Evolutionary conservation across 2,888 invertebrate species (phyloP).

Genomic region (Amblyjoppa proteus): DNA sequence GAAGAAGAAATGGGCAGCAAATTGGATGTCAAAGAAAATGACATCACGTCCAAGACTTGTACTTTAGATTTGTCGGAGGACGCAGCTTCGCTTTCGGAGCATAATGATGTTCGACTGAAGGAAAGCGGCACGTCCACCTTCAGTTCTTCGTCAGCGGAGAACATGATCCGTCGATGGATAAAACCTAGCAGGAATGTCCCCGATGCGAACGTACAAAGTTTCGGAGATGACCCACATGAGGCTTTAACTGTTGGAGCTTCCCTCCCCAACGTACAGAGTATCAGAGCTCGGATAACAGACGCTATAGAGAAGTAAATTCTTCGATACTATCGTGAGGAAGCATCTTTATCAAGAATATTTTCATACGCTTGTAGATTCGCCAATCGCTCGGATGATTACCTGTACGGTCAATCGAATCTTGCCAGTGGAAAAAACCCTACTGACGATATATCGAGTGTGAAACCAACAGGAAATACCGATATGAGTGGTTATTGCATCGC

Average conservation of each 20-base stretch:
- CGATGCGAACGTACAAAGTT: not conserved
- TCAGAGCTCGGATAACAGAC: conserved; percentile 52
- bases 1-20: not conserved
- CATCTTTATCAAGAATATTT: not conserved
- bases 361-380: conserved; percentile 16
- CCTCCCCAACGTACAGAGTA: conserved; percentile 13
- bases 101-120: conserved; percentile 31
- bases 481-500: not conserved
- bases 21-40: not conserved
- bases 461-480: not conserved
- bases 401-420: not conserved
- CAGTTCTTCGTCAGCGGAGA: conserved; percentile 74
- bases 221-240: not conserved
- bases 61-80: conserved; percentile 46
- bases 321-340: too few relatives aligned
- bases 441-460: not conserved
- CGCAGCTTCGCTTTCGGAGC: conserved; percentile 60
- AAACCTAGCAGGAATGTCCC: conserved; percentile 29
- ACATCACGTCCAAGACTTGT: not conserved
- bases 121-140: conserved; percentile 69
- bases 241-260: not conserved
- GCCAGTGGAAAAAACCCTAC: not conserved
- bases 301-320: conserved; percentile 47
- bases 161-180: conserved; percentile 73
- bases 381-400: conserved; percentile 4